These are phyloP conservation scores for Micromesistius poutassou DNA, from an alignment of 2,797 vertebrate genomes.

Conservation along the genomic window DNA sequence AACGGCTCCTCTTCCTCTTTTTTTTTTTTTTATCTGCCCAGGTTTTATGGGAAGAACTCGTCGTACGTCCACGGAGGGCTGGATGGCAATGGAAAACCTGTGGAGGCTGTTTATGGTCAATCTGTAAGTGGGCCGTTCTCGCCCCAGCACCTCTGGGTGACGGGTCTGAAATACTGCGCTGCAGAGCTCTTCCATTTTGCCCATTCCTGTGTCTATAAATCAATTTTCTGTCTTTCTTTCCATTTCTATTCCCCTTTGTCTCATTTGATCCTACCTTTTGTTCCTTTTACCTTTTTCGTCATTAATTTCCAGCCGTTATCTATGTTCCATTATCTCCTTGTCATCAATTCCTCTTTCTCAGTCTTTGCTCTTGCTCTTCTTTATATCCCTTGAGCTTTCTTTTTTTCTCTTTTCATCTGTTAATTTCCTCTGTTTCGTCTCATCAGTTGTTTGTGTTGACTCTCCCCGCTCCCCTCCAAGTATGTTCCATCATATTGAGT, in stretches of 20 bases:
- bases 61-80: conserved; percentile 96
- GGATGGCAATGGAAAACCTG: conserved; percentile 92
- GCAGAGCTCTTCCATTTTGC: not conserved
- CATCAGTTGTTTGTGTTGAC: not conserved
- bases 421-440: not conserved
- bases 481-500: not conserved
- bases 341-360: not conserved
- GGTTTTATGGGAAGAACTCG: conserved; percentile 98
- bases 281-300: too few relatives aligned
- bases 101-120: conserved; percentile 92
- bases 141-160: conserved; percentile 1
- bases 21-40: conserved; percentile 41
- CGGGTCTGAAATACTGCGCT: not conserved
- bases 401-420: not conserved
- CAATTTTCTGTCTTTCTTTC: not conserved
- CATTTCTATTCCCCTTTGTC: not conserved
- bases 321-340: not conserved
- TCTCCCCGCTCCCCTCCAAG: too few relatives aligned
- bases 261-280: not conserved
- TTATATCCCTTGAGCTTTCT: not conserved
- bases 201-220: not conserved
- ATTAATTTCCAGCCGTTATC: not conserved
- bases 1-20: not conserved
- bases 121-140: conserved; percentile 76
- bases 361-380: not conserved